Evolutionary conservation across 2,797 vertebrate genomes (phyloP), one percentile per base, ranked within the genome.

Genomic region (Malurus leucopterus): DNA sequence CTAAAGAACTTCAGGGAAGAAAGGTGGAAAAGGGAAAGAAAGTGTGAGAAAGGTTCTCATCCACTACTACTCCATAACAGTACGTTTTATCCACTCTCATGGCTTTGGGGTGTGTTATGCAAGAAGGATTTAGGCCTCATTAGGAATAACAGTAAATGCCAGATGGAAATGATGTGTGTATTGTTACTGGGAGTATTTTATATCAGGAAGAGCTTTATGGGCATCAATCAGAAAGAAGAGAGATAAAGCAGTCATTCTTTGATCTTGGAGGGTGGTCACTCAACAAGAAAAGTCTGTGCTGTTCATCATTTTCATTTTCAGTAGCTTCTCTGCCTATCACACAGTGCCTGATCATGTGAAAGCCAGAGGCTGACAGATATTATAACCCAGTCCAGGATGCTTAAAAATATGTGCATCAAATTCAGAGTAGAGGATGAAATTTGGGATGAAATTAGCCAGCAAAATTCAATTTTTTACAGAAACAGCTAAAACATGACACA

Each of bases 241-340:
- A 79, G 85, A 62, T 58, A 30, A 86, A 92, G 88, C 64, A 54
- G 11, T 85, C 49, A 2, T 82, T 68, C 91, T 89, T 89, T 93
- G 87, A 79, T 91, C 87, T 61, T 86, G 47, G 61, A 86, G 71
- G 77, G 85, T 84, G 74, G 54, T 73, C 74, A 76, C 68, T 89
- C 49, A 53, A 75, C 58, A 57, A 17, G 41, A 84, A 67, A 84
- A 74, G 26, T 46, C 88, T 82, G 50, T 80, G 32, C 43, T 68
- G 50, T 76, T 89, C 50, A 29, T 88, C 4, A 61, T 92, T 89
- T 84, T 90, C 24, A 70, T 89, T 89, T 91, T 88, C 77, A 62
- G 24, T 62, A 41, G 68, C 54, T 84, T 74, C 80, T 53, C 74
- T 84, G 51, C 34, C 67, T 43, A 2, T 77, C 78, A 30, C 63